Evolutionary conservation across 2,113 vertebrate genomes (phyloP), one percentile per base, ranked within the genome.

Genomic region (Albula glossodonta): DNA sequence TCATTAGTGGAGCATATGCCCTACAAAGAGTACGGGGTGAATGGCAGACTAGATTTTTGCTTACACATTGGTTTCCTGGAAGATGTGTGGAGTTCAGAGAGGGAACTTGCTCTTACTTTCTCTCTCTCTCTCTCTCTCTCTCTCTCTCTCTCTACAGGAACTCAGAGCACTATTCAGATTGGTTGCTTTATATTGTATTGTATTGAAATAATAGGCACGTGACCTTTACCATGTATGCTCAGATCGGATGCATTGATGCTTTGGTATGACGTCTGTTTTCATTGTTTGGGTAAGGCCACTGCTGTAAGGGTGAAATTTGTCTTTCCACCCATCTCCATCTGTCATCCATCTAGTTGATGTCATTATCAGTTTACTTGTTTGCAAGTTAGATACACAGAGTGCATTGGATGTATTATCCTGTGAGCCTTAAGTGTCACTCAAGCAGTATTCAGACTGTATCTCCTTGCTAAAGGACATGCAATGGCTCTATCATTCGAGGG

Each of bases 181-280:
- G 0, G 31, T 41, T 41, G 31, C 31, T 1, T 41, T 41, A 41
- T 41, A 41, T 41, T 41, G 31, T 41, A 41, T 41, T 41, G 31
- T 41, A 41, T 41, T 41, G 31, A 41, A 41, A 1, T 41, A 41
- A 41, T 41, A 41, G 31, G 1, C 31, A 1, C 31, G 80, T 87
- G 89, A 19, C 89, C 92, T 93, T 93, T 92, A 92, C 91, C 82
- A 86, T 90, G 90, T 86, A 90, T 19, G 86, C 1, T 66, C 60
- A 66, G 60, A 66, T 66, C 4, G 3, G 60, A 4, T 22, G 60
- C 60, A 66, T 66, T 19, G 22, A 13, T 3, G 60, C 17, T 63
- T 19, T 5, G 22, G 60, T 19, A 9, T 66, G 17, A 66, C 1
- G 22, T 66, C 6, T 66, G 4, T 66, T 60, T 13, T 3, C 5